phyloP scores from a whole-genome alignment of 2,888 invertebrate genomes.

The Heliconius ethilla region DNA sequence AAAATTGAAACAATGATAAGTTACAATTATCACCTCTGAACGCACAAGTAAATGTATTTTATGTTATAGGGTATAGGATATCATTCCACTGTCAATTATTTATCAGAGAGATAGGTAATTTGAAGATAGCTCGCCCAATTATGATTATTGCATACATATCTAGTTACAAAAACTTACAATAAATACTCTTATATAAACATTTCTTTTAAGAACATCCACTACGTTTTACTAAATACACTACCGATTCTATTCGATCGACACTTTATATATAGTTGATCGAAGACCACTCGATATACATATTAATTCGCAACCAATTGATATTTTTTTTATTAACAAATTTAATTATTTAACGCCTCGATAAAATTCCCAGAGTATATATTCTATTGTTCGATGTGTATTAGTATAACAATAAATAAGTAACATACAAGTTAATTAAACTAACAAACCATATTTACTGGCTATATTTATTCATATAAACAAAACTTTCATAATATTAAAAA shows the following conservation, averaged over 20 bases:
- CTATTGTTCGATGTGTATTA: conserved; percentile 30
- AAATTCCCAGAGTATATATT: conserved; percentile 24
- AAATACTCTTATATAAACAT: background rate
- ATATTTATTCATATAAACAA: background rate
- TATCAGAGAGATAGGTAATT: conserved; percentile 5
- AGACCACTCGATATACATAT: background rate
- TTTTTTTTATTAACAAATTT: background rate
- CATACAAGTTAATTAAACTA: conserved; percentile 10
- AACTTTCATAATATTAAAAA: conserved; percentile 16
- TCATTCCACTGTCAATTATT: background rate
- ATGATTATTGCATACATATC: conserved; percentile 12
- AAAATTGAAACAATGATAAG: background rate
- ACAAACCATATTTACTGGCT: conserved; percentile 6
- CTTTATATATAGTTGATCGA: too few relatives aligned
- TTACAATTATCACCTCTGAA: background rate
- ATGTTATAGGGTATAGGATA: background rate
- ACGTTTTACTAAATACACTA: background rate
- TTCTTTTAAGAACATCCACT: background rate
- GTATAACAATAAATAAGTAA: conserved; percentile 24
- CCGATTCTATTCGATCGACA: too few relatives aligned
- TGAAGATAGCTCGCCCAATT: conserved; percentile 11
- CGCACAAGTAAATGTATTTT: background rate
- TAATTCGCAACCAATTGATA: conserved; percentile 5
- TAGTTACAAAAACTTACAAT: conserved; percentile 5
- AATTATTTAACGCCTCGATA: conserved; percentile 23